Evolutionary conservation across 1,140 invertebrate genomes (phyloP), one percentile per base, ranked within the genome.

Genomic region (Triops longicaudatus): DNA sequence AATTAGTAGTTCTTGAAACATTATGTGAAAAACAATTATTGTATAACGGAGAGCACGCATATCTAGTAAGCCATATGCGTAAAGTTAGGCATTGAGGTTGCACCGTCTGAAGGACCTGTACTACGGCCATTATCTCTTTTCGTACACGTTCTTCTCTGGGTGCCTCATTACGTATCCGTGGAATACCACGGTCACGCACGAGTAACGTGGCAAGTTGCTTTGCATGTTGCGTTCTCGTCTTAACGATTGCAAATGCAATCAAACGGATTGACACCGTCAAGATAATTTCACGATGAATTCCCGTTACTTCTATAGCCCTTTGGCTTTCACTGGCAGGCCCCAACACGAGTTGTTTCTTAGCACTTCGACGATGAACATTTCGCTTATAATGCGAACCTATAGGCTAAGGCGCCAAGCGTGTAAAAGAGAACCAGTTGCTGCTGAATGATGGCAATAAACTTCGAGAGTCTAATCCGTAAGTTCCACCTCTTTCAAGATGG

Each of bases 231-330:
- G 50, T 63, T 63, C 10, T 17, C 17, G 22, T 17, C 50, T n/a
- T 63, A 63, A n/a, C 22, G 22, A 4, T 63, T 22, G 14, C 50
- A 37, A 37, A 37, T 63, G 50, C 22, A 22, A 22, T n/a, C 14
- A n/a, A n/a, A 63, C 2, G 22, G 22, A 22, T 63, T 63, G 7
- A 63, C 14, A 63, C 10, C 14, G 50, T 22, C 22, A 63, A 63
- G 17, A 22, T 22, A n/a, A 22, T 63, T 17, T 63, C 14, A 22
- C 14, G 22, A 17, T 63, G 50, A 63, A 22, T 63, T 63, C 50
- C 50, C 50, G 50, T 63, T 63, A 63, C 17, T 63, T 63, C 50
- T 63, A 22, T 17, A 63, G 50, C 50, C 50, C 50, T 63, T 63
- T 63, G 50, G 50, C 50, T 63, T 63, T 22, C 22, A 63, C n/a